Evolutionary conservation across 2,797 vertebrate species (phyloP).

Genomic region (Neoniphon sammara): DNA sequence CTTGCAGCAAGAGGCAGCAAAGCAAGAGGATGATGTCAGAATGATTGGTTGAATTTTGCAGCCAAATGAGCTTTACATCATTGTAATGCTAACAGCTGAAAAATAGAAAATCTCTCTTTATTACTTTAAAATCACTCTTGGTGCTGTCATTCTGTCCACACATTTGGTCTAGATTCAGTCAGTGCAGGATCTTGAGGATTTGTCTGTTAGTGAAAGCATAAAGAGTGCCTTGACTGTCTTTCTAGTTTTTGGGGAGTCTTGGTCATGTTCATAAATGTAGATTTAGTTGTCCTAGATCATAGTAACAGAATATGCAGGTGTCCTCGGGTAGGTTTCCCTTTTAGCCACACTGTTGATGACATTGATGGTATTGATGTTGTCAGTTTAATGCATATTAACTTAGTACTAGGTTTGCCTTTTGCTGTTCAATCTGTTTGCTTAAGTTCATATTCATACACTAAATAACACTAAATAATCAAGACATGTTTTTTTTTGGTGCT

Average conservation of each 20-base stretch:
- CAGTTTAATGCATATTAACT: too few relatives aligned
- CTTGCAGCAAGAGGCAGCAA: conserved; percentile 14
- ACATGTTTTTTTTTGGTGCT: too few relatives aligned
- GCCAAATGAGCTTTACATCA: background rate
- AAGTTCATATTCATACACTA: too few relatives aligned
- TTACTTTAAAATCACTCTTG: background rate
- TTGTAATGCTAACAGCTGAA: background rate
- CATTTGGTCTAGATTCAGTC: background rate
- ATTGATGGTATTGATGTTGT: too few relatives aligned
- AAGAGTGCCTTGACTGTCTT: background rate
- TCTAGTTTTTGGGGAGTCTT: background rate
- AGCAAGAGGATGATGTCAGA: background rate
- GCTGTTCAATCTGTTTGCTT: too few relatives aligned
- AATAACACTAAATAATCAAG: too few relatives aligned
- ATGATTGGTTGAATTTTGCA: background rate
- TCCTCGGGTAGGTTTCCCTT: too few relatives aligned
- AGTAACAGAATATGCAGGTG: too few relatives aligned
- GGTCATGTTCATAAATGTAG: too few relatives aligned
- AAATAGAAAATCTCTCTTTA: background rate
- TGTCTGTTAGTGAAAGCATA: background rate
- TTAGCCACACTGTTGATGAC: too few relatives aligned
- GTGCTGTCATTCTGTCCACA: background rate
- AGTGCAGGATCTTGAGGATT: background rate
- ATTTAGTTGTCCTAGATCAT: too few relatives aligned
- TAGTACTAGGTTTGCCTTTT: too few relatives aligned